phyloP scores from a whole-genome alignment of 1,140 invertebrate genomes.

The Holcopasites calliopsidis region DNA sequence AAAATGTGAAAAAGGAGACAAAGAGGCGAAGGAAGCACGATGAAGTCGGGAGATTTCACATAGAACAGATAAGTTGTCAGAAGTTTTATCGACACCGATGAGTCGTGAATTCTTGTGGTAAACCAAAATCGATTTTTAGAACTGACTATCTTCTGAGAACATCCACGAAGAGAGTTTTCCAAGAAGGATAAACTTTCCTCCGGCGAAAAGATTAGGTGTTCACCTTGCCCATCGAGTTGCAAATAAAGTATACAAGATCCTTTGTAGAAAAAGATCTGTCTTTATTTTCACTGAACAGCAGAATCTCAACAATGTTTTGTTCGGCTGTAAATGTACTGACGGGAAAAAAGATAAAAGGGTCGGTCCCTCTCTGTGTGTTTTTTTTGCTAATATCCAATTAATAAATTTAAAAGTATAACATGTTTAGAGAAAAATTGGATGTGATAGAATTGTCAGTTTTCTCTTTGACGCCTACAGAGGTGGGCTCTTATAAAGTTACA shows the following conservation, averaged over 20 bases:
- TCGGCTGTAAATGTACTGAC: not conserved
- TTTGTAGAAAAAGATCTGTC: too few relatives aligned
- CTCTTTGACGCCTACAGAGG: too few relatives aligned
- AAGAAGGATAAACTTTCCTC: not conserved
- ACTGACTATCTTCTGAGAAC: slow-evolving; percentile 1
- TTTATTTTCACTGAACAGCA: not conserved
- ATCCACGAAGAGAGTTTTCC: not conserved
- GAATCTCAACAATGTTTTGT: slow-evolving; percentile 5
- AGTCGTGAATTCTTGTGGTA: slow-evolving; percentile 31
- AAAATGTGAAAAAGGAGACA: not conserved
- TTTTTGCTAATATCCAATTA: not conserved
- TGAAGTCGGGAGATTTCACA: not conserved
- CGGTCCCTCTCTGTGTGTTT: too few relatives aligned
- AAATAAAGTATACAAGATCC: not conserved
- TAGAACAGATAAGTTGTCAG: slow-evolving; percentile 35
- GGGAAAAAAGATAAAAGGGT: too few relatives aligned
- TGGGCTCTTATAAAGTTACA: not conserved
- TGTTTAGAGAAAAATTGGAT: too few relatives aligned
- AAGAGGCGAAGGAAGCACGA: not conserved
- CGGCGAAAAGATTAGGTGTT: not conserved
- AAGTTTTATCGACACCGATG: slow-evolving; percentile 35
- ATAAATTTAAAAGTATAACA: too few relatives aligned
- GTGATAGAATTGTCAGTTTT: too few relatives aligned
- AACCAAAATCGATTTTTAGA: slow-evolving; percentile 25
- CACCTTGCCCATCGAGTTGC: too few relatives aligned